Evolutionary conservation across 92 coral and sea anemone genomes (phyloP), one percentile per base, ranked within the genome.

Genomic region (Muricea muricata): DNA sequence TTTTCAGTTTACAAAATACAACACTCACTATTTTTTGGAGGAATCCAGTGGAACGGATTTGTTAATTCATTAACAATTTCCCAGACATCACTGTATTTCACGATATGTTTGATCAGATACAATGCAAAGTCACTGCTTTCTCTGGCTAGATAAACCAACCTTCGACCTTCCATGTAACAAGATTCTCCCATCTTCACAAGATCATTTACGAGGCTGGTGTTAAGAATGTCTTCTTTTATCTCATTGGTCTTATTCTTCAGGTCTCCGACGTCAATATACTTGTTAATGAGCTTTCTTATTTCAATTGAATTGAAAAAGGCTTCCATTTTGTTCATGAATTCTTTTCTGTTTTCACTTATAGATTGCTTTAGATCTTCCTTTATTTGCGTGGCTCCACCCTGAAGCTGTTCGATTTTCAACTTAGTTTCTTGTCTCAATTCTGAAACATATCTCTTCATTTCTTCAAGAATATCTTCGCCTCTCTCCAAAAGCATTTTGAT

Each of bases 21-120:
- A 14, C 17, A 97, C 98, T 94, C 89, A 97, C 99, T 94, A 81
- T 94, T 94, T 54, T 93, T 94, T 18, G 99, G 99, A 54, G 99
- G 99, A 28, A 97, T 86, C 99, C 99, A 97, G 73, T 84, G 80
- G 41, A 91, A 52, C 12, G 99, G 99, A 87, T 75, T 92, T 47
- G 93, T 63, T 17, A 87, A 37, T 34, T 78, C 85, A 71, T 87
- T 79, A 67, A 85, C 65, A 25, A 94, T 67, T 40, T 70, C 78
- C 67, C 94, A 95, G 25, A 85, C 35, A 55, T 92, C 55, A 52
- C 94, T 89, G 83, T 89, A 89, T 23, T 76, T 85, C 91, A 90
- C 69, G 80, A 89, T 83, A 29, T 89, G 89, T 85, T 92, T 91
- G 46, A 83, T 55, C 54, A 88, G 84, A 21, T 90, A 82, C 57